phyloP scores from a whole-genome alignment of 2,797 vertebrate genomes.

The Helarctos malayanus region DNA sequence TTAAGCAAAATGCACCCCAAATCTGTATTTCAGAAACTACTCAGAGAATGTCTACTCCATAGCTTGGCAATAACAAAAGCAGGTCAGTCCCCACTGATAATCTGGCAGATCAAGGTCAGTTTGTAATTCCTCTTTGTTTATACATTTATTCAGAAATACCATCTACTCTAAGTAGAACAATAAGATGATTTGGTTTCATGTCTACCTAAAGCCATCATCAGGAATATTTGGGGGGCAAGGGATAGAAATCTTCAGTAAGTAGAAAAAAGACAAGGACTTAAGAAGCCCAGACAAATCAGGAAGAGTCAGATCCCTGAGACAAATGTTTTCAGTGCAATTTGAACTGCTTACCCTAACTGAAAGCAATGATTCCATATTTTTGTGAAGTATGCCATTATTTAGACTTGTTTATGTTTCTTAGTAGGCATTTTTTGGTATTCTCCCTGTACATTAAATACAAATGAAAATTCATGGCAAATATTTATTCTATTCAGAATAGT shows the following conservation, averaged over 20 bases:
- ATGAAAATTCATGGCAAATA: conserved; percentile 68
- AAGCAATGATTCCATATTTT: neutral
- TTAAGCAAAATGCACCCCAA: neutral
- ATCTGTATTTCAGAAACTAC: conserved; percentile 68
- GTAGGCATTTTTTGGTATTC: conserved; percentile 35
- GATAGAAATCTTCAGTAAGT: conserved; percentile 57
- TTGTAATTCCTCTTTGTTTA: conserved; percentile 89
- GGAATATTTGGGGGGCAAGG: conserved; percentile 31
- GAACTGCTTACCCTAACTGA: neutral
- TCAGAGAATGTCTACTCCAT: conserved; percentile 69
- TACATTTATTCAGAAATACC: conserved; percentile 83
- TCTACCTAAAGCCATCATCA: conserved; percentile 78
- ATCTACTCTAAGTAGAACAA: conserved; percentile 75
- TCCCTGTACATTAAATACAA: neutral
- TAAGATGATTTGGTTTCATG: conserved; percentile 78
- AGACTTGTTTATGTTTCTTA: conserved; percentile 28
- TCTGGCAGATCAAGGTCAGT: conserved; percentile 91
- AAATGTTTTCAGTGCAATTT: conserved; percentile 7
- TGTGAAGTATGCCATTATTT: conserved; percentile 19
- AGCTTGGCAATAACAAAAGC: conserved; percentile 86
- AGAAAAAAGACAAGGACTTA: conserved; percentile 27
- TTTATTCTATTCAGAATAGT: conserved; percentile 69
- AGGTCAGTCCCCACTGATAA: conserved; percentile 88
- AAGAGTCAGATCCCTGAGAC: conserved; percentile 10
- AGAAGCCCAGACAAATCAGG: neutral